A percentile compares a stretch with the other conserved stretches of the same genome.
These are phyloP conservation scores for Argyresthia goedartella DNA, from an alignment of 2,888 invertebrate species.

Conservation along the genomic window DNA sequence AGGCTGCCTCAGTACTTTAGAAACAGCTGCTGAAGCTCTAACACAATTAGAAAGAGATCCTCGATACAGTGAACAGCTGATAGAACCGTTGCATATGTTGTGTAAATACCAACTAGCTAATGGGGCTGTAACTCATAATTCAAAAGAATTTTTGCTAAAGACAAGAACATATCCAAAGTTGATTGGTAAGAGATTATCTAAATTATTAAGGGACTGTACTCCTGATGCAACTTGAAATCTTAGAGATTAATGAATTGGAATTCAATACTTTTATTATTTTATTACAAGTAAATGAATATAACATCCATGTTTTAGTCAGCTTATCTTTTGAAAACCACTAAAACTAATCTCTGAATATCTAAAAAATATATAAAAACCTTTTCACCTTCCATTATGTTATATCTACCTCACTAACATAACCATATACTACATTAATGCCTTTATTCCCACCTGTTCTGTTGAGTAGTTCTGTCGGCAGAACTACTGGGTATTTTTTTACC, in stretches of 20 bases:
- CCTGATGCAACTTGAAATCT: neutral
- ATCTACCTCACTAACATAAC: no score
- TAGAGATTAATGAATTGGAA: neutral
- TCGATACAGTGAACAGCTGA: conserved; percentile 74
- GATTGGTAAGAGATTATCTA: conserved; percentile 81
- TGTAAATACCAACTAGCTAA: conserved; percentile 90
- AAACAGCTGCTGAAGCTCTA: conserved; percentile 86
- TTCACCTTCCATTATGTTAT: no score
- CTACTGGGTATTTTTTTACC: no score
- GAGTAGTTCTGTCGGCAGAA: no score
- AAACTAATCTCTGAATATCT: no score
- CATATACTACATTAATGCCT: no score
- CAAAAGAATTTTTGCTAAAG: conserved; percentile 89
- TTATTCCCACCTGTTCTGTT: no score
- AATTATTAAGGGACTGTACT: conserved; percentile 37
- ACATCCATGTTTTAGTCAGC: no score
- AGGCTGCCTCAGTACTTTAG: conserved; percentile 90
- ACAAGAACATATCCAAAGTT: conserved; percentile 84
- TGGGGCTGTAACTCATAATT: conserved; percentile 94
- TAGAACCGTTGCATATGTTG: conserved; percentile 84
- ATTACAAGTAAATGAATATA: neutral
- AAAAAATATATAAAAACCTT: no score
- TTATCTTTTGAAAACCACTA: no score
- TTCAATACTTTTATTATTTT: neutral
- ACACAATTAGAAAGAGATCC: conserved; percentile 80